Percentiles rank a stretch among this genome's conserved stretches.
Evolutionary conservation across 2,797 vertebrate species (phyloP).

Genomic region (Spinus olivaceus): DNA sequence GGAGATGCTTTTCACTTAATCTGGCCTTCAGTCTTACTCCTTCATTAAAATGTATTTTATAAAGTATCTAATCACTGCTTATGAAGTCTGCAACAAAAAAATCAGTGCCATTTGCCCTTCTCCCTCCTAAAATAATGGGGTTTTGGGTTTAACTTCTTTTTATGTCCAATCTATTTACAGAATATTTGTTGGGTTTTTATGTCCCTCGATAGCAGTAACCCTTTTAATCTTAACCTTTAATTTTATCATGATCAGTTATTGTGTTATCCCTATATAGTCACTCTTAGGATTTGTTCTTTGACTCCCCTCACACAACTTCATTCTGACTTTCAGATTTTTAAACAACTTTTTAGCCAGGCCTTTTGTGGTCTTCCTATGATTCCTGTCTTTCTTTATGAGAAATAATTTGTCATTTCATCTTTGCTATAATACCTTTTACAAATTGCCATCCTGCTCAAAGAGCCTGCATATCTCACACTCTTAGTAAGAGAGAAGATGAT

Average conservation of each 20-base stretch:
- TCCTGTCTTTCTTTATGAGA: not conserved
- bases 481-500: not conserved
- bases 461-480: not conserved
- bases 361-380: not conserved
- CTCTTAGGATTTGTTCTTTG: not conserved
- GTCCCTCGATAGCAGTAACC: not conserved
- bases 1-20: not conserved
- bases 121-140: not conserved
- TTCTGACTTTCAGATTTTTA: not conserved
- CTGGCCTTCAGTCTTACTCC: not conserved
- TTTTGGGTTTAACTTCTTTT: not conserved
- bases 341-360: not conserved
- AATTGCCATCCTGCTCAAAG: not conserved
- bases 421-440: not conserved
- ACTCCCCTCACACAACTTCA: not conserved
- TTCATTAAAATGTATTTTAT: not conserved
- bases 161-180: not conserved
- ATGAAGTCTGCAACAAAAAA: not conserved
- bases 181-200: not conserved
- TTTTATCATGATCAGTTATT: not conserved
- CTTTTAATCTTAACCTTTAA: not conserved
- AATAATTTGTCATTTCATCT: not conserved
- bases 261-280: not conserved
- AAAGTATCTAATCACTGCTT: not conserved
- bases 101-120: not conserved